A percentile compares a stretch with the other conserved stretches of the same genome.
Evolutionary conservation across 2,888 invertebrate genomes (phyloP).

Genomic region (Apotomis betuletana): DNA sequence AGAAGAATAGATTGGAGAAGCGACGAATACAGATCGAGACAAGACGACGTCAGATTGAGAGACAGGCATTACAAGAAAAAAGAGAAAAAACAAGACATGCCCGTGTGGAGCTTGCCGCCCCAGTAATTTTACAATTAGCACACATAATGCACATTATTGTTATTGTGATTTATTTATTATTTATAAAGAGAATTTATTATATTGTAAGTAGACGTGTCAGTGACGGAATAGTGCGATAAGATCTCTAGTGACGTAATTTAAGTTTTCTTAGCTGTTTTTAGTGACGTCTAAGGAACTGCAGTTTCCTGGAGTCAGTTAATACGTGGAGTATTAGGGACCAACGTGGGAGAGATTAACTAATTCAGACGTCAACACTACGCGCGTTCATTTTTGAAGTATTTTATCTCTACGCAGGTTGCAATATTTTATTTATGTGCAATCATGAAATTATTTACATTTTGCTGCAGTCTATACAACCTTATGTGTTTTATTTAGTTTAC

Average conservation of each 20-base stretch:
- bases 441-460: conserved; percentile 20
- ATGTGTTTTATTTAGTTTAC: too few species aligned
- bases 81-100: conserved; percentile 73
- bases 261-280: conserved; percentile 16
- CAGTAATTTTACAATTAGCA: conserved; percentile 57
- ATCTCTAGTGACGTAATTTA: conserved; percentile 36
- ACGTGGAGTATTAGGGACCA: conserved; percentile 22
- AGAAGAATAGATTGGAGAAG: conserved; percentile 66
- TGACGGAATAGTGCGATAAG: conserved; percentile 26
- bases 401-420: background rate
- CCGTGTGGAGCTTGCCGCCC: conserved; percentile 72
- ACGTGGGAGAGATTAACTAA: background rate
- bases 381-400: too few species aligned
- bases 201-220: conserved; percentile 20
- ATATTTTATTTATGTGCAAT: background rate
- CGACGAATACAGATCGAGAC: conserved; percentile 61
- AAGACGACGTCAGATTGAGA: conserved; percentile 72
- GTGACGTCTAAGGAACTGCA: conserved; percentile 1
- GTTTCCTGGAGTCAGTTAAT: background rate
- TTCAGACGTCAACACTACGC: too few species aligned
- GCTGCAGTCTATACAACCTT: too few species aligned
- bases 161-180: conserved; percentile 40
- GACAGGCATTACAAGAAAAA: conserved; percentile 71
- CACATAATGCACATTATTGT: conserved; percentile 38
- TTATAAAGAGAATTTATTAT: conserved; percentile 39